Evolutionary conservation across 2,888 invertebrate species (phyloP).

Genomic region (Acrobasis suavella): DNA sequence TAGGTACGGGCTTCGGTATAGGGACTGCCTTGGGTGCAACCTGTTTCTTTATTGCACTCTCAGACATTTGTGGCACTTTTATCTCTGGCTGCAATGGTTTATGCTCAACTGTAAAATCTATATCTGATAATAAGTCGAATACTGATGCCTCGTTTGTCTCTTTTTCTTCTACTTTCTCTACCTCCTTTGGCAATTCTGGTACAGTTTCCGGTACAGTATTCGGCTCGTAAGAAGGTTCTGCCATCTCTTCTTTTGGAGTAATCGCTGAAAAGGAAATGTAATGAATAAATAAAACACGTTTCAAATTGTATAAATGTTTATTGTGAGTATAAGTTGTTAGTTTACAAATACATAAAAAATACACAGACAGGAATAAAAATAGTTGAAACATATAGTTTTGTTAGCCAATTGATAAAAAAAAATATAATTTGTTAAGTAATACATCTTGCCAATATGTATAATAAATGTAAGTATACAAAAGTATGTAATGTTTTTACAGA

Average conservation of each 20-base stretch:
- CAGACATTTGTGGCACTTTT: slow-evolving; percentile 76
- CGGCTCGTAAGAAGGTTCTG: slow-evolving; percentile 43
- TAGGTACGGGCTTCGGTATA: slow-evolving; percentile 43
- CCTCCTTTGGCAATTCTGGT: slow-evolving; percentile 40
- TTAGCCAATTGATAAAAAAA: slow-evolving; percentile 18
- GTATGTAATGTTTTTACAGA: no score
- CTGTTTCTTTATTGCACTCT: slow-evolving; percentile 68
- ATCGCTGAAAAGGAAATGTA: slow-evolving; percentile 64
- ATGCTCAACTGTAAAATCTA: slow-evolving; percentile 87
- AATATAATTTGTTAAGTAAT: not conserved
- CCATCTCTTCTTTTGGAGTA: slow-evolving; percentile 57
- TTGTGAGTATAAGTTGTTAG: slow-evolving; percentile 36
- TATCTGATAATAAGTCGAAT: slow-evolving; percentile 88
- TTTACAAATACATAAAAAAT: slow-evolving; percentile 30
- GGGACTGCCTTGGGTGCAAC: slow-evolving; percentile 49
- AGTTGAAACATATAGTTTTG: not conserved
- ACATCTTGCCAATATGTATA: not conserved
- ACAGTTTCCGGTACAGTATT: slow-evolving; percentile 23
- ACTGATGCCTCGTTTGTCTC: slow-evolving; percentile 64
- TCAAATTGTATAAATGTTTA: slow-evolving; percentile 49
- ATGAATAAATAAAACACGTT: slow-evolving; percentile 54
- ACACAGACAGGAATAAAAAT: slow-evolving; percentile 19
- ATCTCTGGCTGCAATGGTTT: slow-evolving; percentile 85
- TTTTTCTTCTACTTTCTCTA: slow-evolving; percentile 7
- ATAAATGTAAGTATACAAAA: no score